Evolutionary conservation across 2,888 invertebrate genomes (phyloP).

Genomic region (Papilio protenor): DNA sequence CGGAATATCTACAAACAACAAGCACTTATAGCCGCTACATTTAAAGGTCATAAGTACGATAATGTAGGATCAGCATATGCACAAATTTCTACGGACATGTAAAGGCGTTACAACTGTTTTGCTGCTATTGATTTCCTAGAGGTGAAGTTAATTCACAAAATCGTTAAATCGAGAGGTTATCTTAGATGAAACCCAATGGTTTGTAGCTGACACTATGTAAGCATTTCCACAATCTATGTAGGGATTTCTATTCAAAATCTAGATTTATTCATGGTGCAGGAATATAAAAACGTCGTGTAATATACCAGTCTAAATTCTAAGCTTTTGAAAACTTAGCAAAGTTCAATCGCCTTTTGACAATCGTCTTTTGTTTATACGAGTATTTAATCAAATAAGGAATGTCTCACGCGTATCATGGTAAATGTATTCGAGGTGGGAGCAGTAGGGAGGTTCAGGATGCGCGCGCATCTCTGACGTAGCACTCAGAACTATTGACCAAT

Average conservation of each 20-base stretch:
- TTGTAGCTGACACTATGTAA: too few species aligned
- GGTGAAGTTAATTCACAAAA: neutral
- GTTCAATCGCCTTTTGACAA: neutral
- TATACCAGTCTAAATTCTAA: neutral
- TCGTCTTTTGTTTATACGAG: neutral
- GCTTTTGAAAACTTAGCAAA: neutral
- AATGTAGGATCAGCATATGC: constrained; percentile 8
- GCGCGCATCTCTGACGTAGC: constrained; percentile 74
- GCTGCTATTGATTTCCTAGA: neutral
- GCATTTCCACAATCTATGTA: neutral
- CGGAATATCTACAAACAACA: neutral
- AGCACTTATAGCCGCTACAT: constrained; percentile 28
- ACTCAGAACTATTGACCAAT: constrained; percentile 70
- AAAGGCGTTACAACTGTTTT: neutral
- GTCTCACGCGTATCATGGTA: constrained; percentile 43
- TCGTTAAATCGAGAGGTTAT: too few species aligned
- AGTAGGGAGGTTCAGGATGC: constrained; percentile 49
- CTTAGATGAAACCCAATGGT: too few species aligned
- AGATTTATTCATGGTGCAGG: neutral
- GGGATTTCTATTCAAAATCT: neutral
- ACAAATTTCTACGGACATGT: constrained; percentile 40
- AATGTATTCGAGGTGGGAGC: constrained; percentile 64
- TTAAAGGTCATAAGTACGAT: constrained; percentile 44
- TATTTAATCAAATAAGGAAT: neutral
- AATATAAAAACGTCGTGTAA: neutral